phyloP scores from a whole-genome alignment of 37 sponge, comb jelly and placozoan genomes.

The Beroe ovata region DNA sequence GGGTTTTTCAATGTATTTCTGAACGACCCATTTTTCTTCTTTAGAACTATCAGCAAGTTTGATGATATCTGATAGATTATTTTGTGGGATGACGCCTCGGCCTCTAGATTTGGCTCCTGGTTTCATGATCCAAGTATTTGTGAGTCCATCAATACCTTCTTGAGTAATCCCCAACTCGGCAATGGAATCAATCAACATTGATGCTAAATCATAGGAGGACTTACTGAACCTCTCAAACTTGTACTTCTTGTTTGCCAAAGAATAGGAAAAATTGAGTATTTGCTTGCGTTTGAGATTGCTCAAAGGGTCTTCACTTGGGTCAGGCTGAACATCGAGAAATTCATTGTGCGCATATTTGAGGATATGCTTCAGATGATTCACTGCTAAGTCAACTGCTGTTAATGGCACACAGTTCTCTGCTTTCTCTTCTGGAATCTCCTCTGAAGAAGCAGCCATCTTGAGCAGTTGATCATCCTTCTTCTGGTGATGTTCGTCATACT shows the following conservation, averaged over 20 bases:
- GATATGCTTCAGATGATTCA: slow-evolving; percentile 32
- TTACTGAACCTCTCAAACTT: background rate
- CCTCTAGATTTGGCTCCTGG: slow-evolving; percentile 95
- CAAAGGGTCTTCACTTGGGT: background rate
- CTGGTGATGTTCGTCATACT: background rate
- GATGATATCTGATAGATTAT: slow-evolving; percentile 39
- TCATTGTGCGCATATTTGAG: slow-evolving; percentile 6
- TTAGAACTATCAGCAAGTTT: slow-evolving; percentile 67
- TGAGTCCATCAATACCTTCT: slow-evolving; percentile 79
- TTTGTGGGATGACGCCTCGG: slow-evolving; percentile 71
- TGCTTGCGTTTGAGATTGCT: slow-evolving; percentile 19
- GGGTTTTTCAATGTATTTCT: slow-evolving; percentile 97
- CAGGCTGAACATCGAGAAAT: slow-evolving; percentile 40
- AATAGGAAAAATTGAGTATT: slow-evolving; percentile 7
- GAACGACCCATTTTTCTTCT: slow-evolving; percentile 87
- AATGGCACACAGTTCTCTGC: slow-evolving; percentile 4
- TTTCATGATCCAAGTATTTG: slow-evolving; percentile 95
- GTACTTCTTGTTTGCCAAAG: background rate
- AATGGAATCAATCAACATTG: background rate
- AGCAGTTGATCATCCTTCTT: background rate
- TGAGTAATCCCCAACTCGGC: slow-evolving; percentile 71
- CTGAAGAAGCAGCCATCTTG: background rate
- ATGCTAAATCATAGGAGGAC: background rate
- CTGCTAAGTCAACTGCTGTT: slow-evolving; percentile 1
- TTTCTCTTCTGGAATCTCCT: background rate